phyloP scores from a whole-genome alignment of 2,888 invertebrate genomes.

The Harpagoxenus sublaevis region DNA sequence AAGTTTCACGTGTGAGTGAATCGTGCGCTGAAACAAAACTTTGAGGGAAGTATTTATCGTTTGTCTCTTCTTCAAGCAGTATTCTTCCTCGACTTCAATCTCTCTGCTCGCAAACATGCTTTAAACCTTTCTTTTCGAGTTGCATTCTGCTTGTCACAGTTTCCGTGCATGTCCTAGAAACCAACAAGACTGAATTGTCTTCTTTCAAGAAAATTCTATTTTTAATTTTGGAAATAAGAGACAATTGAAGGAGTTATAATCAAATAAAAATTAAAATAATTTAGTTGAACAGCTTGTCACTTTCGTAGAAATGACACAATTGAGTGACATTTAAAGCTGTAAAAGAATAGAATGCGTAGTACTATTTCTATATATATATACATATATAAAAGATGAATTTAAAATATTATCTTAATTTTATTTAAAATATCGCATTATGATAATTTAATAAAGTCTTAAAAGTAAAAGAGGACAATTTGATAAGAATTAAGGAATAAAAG shows the following conservation, averaged over 20 bases:
- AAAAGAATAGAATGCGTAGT: not conserved
- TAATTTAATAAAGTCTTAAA: not conserved
- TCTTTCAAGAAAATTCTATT: slow-evolving; percentile 11
- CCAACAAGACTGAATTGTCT: slow-evolving; percentile 26
- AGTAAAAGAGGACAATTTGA: not conserved
- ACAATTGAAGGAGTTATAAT: not conserved
- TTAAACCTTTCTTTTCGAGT: slow-evolving; percentile 30
- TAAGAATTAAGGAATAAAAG: not conserved
- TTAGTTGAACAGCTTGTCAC: not conserved
- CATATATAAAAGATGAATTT: not conserved
- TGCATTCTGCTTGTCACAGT: slow-evolving; percentile 29
- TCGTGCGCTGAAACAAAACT: slow-evolving; percentile 39
- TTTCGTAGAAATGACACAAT: not conserved
- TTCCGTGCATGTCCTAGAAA: slow-evolving; percentile 7
- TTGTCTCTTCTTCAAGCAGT: slow-evolving; percentile 38
- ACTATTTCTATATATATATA: not conserved
- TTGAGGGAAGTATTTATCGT: slow-evolving; percentile 46
- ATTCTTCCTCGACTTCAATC: slow-evolving; percentile 19
- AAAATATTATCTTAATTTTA: slow-evolving; percentile 1
- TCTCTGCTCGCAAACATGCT: slow-evolving; percentile 26
- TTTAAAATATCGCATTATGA: not conserved
- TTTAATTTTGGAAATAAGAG: not conserved
- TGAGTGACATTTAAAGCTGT: not conserved
- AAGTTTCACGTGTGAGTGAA: slow-evolving; percentile 48
- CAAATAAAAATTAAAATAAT: not conserved